These are phyloP conservation scores for Pogona vitticeps DNA, from an alignment of 2,113 vertebrate genomes.

Conservation along the genomic window DNA sequence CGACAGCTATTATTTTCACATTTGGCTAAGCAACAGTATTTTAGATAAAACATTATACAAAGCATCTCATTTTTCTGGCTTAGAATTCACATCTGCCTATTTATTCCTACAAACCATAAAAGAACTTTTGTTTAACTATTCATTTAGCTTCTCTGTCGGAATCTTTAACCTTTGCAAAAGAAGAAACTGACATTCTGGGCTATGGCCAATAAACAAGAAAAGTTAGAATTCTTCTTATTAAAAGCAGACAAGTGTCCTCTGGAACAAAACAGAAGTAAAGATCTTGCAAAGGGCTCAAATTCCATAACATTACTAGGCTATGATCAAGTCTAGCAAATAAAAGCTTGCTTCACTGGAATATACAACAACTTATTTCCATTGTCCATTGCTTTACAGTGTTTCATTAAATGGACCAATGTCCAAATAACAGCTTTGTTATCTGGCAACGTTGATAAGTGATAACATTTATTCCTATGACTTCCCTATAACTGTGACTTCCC, in stretches of 20 bases:
- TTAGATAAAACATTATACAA: slow-evolving; percentile 44
- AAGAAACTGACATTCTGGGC: slow-evolving; percentile 58
- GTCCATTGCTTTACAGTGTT: slow-evolving; percentile 45
- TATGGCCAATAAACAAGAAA: slow-evolving; percentile 37
- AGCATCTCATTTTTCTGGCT: slow-evolving; percentile 42
- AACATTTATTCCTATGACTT: too few relatives aligned
- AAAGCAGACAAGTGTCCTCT: slow-evolving; percentile 25
- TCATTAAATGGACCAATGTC: slow-evolving; percentile 41
- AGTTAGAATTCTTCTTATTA: slow-evolving; percentile 40
- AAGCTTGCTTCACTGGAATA: slow-evolving; percentile 39
- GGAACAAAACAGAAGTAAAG: slow-evolving; percentile 42
- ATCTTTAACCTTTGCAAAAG: slow-evolving; percentile 63
- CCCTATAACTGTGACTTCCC: too few relatives aligned
- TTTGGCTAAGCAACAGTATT: slow-evolving; percentile 33
- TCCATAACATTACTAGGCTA: slow-evolving; percentile 45
- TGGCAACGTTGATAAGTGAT: slow-evolving; percentile 5
- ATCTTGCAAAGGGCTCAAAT: slow-evolving; percentile 41
- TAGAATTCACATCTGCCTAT: slow-evolving; percentile 38
- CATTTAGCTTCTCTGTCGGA: slow-evolving; percentile 52
- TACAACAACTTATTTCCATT: slow-evolving; percentile 31
- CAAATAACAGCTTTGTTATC: slow-evolving; percentile 50
- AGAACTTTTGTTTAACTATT: slow-evolving; percentile 62
- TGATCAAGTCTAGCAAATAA: slow-evolving; percentile 38
- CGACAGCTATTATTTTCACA: slow-evolving; percentile 34
- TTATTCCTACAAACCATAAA: slow-evolving; percentile 53